Evolutionary conservation across 2,888 invertebrate species (phyloP).

Genomic region (Julus scanicus): DNA sequence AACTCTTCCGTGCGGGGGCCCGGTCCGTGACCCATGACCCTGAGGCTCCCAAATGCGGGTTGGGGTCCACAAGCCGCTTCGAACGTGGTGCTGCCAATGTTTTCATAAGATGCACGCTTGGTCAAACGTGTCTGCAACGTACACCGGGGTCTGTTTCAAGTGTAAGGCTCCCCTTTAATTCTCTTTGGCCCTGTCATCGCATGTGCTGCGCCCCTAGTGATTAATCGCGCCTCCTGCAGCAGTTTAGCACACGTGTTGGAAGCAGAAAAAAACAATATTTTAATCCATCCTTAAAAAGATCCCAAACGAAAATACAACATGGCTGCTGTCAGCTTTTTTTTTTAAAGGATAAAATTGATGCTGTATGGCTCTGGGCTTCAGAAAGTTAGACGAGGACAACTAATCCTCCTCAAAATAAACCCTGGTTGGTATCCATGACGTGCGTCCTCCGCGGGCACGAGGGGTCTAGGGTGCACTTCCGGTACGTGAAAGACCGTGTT

Average conservation of each 20-base stretch:
- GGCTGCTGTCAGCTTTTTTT: conserved; percentile 25
- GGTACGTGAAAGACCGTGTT: conserved; percentile 36
- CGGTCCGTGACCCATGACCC: conserved; percentile 4
- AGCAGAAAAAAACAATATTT: neutral
- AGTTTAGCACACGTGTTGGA: conserved; percentile 43
- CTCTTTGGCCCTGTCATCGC: conserved; percentile 37
- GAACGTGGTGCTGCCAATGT: conserved; percentile 39
- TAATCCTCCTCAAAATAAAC: conserved; percentile 44
- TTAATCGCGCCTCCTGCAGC: conserved; percentile 47
- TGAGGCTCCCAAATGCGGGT: neutral
- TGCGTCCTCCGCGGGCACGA: conserved; percentile 29
- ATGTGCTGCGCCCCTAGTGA: conserved; percentile 28
- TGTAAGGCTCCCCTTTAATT: conserved; percentile 35
- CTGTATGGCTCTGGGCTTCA: neutral
- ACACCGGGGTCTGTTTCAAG: conserved; percentile 23
- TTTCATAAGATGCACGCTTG: conserved; percentile 45
- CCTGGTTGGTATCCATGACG: conserved; percentile 24
- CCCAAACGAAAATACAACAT: conserved; percentile 23
- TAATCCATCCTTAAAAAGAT: conserved; percentile 45
- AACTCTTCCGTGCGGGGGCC: neutral
- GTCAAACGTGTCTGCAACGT: conserved; percentile 43
- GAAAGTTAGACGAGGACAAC: neutral
- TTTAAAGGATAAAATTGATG: conserved; percentile 9
- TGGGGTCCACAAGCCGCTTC: neutral
- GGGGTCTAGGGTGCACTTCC: conserved; percentile 43